Evolutionary conservation across 2,888 invertebrate species (phyloP).

Genomic region (Conomelus anceps): DNA sequence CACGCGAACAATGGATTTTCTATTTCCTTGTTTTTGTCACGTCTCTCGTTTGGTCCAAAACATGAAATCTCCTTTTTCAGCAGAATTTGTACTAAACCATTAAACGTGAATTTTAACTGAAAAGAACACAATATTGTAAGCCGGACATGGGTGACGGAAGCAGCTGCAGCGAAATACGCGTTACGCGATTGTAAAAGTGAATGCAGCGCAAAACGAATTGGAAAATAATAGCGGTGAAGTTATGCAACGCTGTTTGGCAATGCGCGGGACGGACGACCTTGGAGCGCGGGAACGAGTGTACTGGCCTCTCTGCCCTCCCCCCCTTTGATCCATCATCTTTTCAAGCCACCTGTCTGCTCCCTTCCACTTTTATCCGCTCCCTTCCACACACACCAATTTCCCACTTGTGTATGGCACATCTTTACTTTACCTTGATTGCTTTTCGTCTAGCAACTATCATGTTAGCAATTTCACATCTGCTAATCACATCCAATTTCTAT

Average conservation of each 20-base stretch:
- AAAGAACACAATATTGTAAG: not conserved
- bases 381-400: not conserved
- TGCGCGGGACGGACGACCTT: not conserved
- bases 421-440: not conserved
- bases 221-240: not conserved
- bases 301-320: not conserved
- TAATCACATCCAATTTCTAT: not conserved
- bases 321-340: not conserved
- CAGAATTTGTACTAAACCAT: not conserved
- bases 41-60: not conserved
- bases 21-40: not conserved
- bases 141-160: not conserved
- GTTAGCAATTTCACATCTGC: not conserved
- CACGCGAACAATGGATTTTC: no score
- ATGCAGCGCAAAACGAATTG: not conserved
- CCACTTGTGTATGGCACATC: not conserved
- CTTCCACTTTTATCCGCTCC: not conserved
- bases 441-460: not conserved
- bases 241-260: not conserved
- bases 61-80: not conserved
- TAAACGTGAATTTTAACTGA: not conserved
- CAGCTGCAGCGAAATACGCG: not conserved
- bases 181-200: not conserved
- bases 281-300: not conserved
- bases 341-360: not conserved